Base-by-base conservation (phyloP, 1,140 invertebrate genomes). In the Neelides sp. region DNA sequence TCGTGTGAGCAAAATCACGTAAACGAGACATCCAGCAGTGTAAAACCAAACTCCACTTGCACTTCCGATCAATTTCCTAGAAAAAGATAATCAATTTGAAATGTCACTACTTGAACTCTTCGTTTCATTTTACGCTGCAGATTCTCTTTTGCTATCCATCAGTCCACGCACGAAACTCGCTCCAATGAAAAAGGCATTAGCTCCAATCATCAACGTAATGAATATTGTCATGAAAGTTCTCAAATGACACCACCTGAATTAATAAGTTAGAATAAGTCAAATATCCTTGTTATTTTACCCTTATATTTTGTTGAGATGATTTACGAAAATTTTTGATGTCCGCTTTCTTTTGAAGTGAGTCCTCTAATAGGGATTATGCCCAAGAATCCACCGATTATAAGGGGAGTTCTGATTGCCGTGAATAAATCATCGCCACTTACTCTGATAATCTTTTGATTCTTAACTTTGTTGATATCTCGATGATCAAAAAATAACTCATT, bases 31-130 rank as follows among this genome's bases (percentile, higher is more conserved):
- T 28, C 57, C 57, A 30, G 45, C 43, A 13, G 24, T 22, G 41
- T 55, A 55, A 17, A 55, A 59, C 53, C 53, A 59, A 37, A 59
- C 34, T n/a, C 53, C 54, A 22, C 42, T 41, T 17, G 48, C 13
- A 15, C 19, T 48, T 20, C 37, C 23, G 8, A 53, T 27, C 5
- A 58, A 20, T 23, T 32, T 23, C 19, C 57, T 58, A 23, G 2
- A 53, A 27, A 32, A 36, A 19, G 22, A 20, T 28, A n/a, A 12
- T 12, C 20, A 17, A 45, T 39, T 5, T 28, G 12, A 48, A 48
- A 30, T 40, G 10, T 26, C 15, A n/a, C 12, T 17, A 43, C 39
- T 34, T 35, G 3, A 4, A 42, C n/a, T 12, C 5, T 41, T 7
- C 13, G 27, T 32, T 15, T 52, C 22, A 23, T 35, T 15, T 34